A percentile compares a stretch with the other conserved stretches of the same genome.
Evolutionary conservation across 2,888 invertebrate genomes (phyloP).

Genomic region (Keiferia lycopersicella): DNA sequence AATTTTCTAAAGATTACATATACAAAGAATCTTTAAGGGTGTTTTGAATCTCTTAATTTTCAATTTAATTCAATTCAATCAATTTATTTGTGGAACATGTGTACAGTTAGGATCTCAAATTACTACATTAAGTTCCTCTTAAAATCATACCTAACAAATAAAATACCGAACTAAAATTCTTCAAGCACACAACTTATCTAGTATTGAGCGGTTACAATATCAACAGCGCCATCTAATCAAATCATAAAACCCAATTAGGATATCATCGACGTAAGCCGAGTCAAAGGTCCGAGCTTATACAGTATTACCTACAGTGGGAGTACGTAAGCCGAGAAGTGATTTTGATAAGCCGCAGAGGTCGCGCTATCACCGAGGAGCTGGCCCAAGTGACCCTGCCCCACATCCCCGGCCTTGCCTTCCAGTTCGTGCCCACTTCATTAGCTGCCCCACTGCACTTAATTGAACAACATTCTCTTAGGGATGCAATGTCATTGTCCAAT

Average conservation of each 20-base stretch:
- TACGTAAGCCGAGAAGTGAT: constrained; percentile 37
- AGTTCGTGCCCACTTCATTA: constrained; percentile 51
- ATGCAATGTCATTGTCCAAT: constrained; percentile 37
- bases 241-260: not conserved
- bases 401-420: constrained; percentile 68
- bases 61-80: too few relatives aligned
- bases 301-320: not conserved
- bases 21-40: too few relatives aligned
- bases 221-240: not conserved
- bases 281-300: constrained; percentile 1
- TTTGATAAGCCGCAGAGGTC: constrained; percentile 70
- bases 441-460: constrained; percentile 63
- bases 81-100: too few relatives aligned
- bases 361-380: constrained; percentile 73
- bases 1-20: too few relatives aligned
- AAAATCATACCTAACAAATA: too few relatives aligned
- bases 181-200: not conserved
- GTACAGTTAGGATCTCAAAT: too few relatives aligned
- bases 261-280: not conserved
- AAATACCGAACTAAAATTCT: not conserved
- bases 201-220: not conserved
- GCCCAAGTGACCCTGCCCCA: constrained; percentile 73
- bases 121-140: too few relatives aligned
- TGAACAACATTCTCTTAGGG: constrained; percentile 57
- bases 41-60: too few relatives aligned